These are phyloP conservation scores for Macroramphosus scolopax DNA, from an alignment of 2,797 vertebrate genomes.

Conservation along the genomic window DNA sequence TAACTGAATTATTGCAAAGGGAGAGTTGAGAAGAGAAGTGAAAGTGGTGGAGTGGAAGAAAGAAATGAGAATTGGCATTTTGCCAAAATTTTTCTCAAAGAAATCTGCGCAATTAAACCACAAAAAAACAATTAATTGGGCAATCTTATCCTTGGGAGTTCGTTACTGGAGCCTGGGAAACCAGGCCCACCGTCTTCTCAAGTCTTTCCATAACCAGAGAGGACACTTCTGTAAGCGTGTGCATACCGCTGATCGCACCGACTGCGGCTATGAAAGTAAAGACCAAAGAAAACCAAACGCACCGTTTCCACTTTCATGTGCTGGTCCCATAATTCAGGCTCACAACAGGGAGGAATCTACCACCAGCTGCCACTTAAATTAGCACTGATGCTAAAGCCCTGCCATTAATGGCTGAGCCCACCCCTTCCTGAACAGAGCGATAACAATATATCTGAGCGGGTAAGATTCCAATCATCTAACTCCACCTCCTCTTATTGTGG, in stretches of 20 bases:
- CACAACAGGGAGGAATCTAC: constrained; percentile 61
- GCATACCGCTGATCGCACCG: constrained; percentile 3
- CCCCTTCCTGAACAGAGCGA: constrained; percentile 40
- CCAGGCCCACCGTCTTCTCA: constrained; percentile 36
- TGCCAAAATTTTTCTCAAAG: constrained; percentile 62
- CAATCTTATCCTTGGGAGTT: constrained; percentile 64
- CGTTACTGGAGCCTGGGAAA: constrained; percentile 71
- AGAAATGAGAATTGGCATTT: constrained; percentile 38
- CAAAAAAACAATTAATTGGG: constrained; percentile 65
- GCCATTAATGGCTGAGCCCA: constrained; percentile 34
- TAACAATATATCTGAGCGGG: constrained; percentile 32
- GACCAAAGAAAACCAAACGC: constrained; percentile 53
- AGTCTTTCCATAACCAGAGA: constrained; percentile 46
- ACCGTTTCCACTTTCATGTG: constrained; percentile 65
- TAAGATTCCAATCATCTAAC: constrained; percentile 53
- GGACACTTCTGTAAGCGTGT: constrained; percentile 21
- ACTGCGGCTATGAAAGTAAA: constrained; percentile 40
- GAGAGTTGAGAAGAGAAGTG: constrained; percentile 43
- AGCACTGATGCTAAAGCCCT: constrained; percentile 57
- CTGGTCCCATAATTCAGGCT: constrained; percentile 56
- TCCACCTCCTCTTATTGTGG: constrained; percentile 52
- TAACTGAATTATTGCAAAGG: constrained; percentile 51
- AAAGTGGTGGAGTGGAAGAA: constrained; percentile 27
- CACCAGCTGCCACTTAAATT: constrained; percentile 72
- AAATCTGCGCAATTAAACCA: constrained; percentile 65